Conservation (phyloP, 2,888 invertebrate species). For the Acanthosepion esculentum region DNA sequence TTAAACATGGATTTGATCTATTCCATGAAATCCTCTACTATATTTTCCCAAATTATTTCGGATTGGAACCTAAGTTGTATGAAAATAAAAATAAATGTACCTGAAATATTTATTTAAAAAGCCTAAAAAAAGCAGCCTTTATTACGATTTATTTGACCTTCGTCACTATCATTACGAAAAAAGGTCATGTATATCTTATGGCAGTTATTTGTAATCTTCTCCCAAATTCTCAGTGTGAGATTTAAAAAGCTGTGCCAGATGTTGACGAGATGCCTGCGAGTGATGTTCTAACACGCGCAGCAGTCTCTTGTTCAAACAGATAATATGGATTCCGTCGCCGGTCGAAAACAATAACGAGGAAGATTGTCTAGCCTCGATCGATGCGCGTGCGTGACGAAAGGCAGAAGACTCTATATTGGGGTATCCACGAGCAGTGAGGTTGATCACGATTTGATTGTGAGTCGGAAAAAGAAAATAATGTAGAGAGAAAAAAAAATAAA, state of each 20-base stretch:
- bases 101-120: no score
- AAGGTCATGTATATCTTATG: not conserved
- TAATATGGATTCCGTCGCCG: not conserved
- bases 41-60: no score
- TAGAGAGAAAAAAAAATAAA: not conserved
- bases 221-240: not conserved
- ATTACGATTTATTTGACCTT: no score
- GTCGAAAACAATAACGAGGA: not conserved
- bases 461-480: not conserved
- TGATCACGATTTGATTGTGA: not conserved
- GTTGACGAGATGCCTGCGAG: not conserved
- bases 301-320: not conserved
- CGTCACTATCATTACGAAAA: not conserved
- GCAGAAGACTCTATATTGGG: not conserved
- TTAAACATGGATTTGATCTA: no score
- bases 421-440: not conserved
- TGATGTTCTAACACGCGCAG: not conserved
- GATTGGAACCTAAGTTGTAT: no score
- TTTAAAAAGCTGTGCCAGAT: not conserved
- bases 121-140: no score
- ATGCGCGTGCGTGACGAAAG: not conserved
- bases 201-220: not conserved
- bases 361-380: slow-evolving; percentile 33
- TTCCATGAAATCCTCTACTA: no score
- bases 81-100: no score